A percentile compares a stretch with the other conserved stretches of the same genome.
These are phyloP conservation scores for Drosophila suboccidentalis DNA, from an alignment of 2,888 invertebrate species.

Conservation along the genomic window DNA sequence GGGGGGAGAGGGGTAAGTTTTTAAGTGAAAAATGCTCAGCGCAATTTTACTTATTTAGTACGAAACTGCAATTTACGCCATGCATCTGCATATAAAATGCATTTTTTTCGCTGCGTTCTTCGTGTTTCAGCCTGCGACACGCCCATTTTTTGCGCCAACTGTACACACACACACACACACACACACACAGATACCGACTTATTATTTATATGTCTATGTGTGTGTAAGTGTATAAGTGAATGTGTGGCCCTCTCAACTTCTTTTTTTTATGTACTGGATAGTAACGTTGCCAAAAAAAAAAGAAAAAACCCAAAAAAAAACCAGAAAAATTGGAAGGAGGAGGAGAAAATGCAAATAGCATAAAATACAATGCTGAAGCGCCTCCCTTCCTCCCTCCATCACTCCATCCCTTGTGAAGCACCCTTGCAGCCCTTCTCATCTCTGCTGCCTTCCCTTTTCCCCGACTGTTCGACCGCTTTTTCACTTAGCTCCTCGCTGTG, in stretches of 20 bases:
- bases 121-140: slow-evolving; percentile 52
- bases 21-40: slow-evolving; percentile 81
- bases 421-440: slow-evolving; percentile 20
- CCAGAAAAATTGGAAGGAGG: slow-evolving; percentile 4
- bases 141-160: slow-evolving; percentile 69
- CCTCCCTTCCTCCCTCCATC: slow-evolving; percentile 54
- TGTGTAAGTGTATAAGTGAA: slow-evolving; percentile 31
- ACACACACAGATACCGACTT: slow-evolving; percentile 47
- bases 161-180: slow-evolving; percentile 33
- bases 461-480: slow-evolving; percentile 55
- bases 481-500: slow-evolving; percentile 72
- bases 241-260: slow-evolving; percentile 62
- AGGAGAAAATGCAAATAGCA: slow-evolving; percentile 72
- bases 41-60: slow-evolving; percentile 82
- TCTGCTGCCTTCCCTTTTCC: neutral
- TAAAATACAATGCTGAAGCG: slow-evolving; percentile 74
- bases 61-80: slow-evolving; percentile 78
- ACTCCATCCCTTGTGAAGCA: neutral
- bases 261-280: slow-evolving; percentile 70
- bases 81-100: slow-evolving; percentile 79
- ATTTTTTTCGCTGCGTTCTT: slow-evolving; percentile 56
- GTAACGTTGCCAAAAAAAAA: slow-evolving; percentile 75
- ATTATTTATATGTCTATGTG: slow-evolving; percentile 69
- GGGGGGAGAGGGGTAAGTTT: slow-evolving; percentile 37
- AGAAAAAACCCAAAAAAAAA: slow-evolving; percentile 2